phyloP scores from a whole-genome alignment of 37 sponge, comb jelly and placozoan species.

The Oscarella lobularis region DNA sequence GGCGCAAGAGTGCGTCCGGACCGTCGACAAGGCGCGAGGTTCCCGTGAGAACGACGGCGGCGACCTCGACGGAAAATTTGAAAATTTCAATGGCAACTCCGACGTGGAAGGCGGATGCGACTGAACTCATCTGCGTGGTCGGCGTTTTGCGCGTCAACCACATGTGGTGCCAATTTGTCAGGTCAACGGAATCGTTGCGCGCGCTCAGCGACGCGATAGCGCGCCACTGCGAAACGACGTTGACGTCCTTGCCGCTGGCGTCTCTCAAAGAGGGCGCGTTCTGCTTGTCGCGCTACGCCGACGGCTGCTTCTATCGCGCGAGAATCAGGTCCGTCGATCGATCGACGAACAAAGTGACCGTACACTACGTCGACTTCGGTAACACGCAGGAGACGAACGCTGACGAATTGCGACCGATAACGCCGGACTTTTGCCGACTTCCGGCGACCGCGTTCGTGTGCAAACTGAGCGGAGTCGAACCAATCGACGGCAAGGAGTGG shows the following conservation, averaged over 20 bases:
- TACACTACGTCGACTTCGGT: constrained; percentile 66
- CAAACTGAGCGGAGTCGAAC: constrained; percentile 22
- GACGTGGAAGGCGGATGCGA: not conserved
- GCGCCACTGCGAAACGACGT: not conserved
- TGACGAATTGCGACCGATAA: constrained; percentile 8
- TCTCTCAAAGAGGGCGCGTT: not conserved
- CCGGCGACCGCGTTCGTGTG: constrained; percentile 42
- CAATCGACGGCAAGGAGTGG: not conserved
- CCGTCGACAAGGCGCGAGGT: no score
- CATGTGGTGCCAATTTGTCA: not conserved
- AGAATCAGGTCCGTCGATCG: not conserved
- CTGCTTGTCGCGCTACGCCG: not conserved
- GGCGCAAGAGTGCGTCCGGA: no score
- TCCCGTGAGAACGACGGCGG: no score
- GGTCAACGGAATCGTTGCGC: not conserved
- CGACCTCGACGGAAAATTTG: no score
- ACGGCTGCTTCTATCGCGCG: not conserved
- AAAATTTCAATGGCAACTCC: not conserved
- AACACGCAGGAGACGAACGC: constrained; percentile 16
- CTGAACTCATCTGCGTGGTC: not conserved
- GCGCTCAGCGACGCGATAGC: not conserved
- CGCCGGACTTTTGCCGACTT: not conserved
- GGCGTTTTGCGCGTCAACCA: not conserved
- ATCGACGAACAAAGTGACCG: constrained; percentile 8
- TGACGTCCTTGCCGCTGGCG: not conserved